Evolutionary conservation across 2,888 invertebrate species (phyloP).

Genomic region (Dynastes tityus): DNA sequence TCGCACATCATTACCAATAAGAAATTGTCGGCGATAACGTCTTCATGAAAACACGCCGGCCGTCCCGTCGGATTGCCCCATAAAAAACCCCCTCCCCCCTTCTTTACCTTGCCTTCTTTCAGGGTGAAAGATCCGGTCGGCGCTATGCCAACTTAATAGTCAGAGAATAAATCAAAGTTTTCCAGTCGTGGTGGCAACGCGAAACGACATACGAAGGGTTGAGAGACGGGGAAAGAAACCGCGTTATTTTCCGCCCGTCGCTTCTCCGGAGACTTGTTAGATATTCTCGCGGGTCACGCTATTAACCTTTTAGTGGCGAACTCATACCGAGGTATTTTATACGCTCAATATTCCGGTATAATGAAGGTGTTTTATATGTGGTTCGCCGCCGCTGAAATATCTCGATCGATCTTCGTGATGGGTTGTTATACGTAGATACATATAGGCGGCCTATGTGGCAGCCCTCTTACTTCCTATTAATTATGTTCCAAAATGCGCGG

Average conservation of each 20-base stretch:
- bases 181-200: conserved; percentile 58
- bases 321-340: conserved; percentile 64
- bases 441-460: not conserved
- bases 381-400: conserved; percentile 56
- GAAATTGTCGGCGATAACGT: conserved; percentile 57
- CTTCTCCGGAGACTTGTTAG: conserved; percentile 63
- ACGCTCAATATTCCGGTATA: conserved; percentile 63
- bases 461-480: too few species aligned
- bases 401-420: conserved; percentile 22
- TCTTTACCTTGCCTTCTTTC: conserved; percentile 8
- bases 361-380: conserved; percentile 69
- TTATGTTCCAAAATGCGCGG: too few species aligned
- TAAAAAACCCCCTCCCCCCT: too few species aligned
- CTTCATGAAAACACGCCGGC: conserved; percentile 28
- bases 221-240: conserved; percentile 57
- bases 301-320: conserved; percentile 65
- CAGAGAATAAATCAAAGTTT: conserved; percentile 55
- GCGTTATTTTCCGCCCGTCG: conserved; percentile 52
- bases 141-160: conserved; percentile 31
- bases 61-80: conserved; percentile 17
- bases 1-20: conserved; percentile 54
- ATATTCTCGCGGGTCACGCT: conserved; percentile 62
- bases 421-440: not conserved
- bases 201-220: conserved; percentile 47
- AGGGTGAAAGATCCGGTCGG: conserved; percentile 18